Base-by-base conservation (phyloP, 1,140 invertebrate species). In the Heliconius congener region DNA sequence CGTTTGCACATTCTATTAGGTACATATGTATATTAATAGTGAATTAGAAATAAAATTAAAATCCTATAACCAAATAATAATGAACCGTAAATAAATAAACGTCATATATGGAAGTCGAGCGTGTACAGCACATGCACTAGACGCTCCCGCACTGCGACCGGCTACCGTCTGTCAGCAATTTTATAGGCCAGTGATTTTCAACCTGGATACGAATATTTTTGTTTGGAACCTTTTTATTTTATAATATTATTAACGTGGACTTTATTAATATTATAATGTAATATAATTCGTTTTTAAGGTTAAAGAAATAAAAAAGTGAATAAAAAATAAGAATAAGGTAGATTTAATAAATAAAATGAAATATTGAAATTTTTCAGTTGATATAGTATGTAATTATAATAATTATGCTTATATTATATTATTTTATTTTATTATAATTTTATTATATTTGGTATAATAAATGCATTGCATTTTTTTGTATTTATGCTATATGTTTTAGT, bases 1-100 rank as follows among this genome's bases (percentile, higher is more conserved):
- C 89, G 87, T 81, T 90, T 90, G 79, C 90, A 91, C 90, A 91
- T 90, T 66, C 60, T 84, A 79, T 82, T 66, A 16, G 42, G 42
- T 46, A 73, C 70, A 46, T 76, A 74, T 30, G 30, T 30, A 30
- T 76, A 72, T 74, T n/a, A 72, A 19, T 74, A 57, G 19, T n/a
- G 3, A 57, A 57, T 57, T 71, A 30, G n/a, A 46, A 18, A 39
- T 50, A 11, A 71, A 57, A 34, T 42, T 71, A 34, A 57, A 50
- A 46, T 0, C 16, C 19, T 78, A 55, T 16, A 78, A 60, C 18
- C 18, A 57, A 34, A 42, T 66, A 66, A 39, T 30, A 37, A 57
- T 42, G 1, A 39, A 73, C 60, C 55, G 75, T 72, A 77, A 75
- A 42, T 57, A 77, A 66, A 66, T 55, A 76, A 72, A 50, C 42